phyloP scores from a whole-genome alignment of 2,888 invertebrate genomes.

The Agelastica alni region DNA sequence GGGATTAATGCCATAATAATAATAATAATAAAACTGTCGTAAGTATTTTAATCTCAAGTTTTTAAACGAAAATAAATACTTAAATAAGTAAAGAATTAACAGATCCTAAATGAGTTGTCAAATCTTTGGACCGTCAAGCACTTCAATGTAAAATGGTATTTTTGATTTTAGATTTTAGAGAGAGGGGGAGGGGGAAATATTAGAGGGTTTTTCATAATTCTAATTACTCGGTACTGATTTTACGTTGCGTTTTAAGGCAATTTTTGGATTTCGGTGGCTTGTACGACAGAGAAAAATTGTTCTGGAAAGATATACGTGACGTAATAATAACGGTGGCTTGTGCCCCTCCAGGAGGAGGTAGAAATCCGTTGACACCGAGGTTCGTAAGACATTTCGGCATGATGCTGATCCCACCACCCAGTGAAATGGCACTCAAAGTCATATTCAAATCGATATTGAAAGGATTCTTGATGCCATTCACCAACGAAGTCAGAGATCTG shows the following conservation, averaged over 20 bases:
- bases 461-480: conserved; percentile 81
- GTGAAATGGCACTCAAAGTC: conserved; percentile 72
- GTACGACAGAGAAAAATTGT: conserved; percentile 85
- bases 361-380: conserved; percentile 81
- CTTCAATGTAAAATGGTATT: no score
- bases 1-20: no score
- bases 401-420: conserved; percentile 81
- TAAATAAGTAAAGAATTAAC: no score
- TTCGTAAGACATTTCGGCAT: conserved; percentile 89
- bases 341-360: conserved; percentile 89
- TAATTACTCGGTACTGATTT: no score
- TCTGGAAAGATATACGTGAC: conserved; percentile 87
- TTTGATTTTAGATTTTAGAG: no score
- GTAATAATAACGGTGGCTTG: conserved; percentile 83
- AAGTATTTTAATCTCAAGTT: no score
- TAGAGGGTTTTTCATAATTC: no score
- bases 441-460: conserved; percentile 77
- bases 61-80: no score
- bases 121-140: no score
- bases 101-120: no score
- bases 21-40: no score
- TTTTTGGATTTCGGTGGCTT: conserved; percentile 78
- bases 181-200: no score
- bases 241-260: conserved; percentile 68
- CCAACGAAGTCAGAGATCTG: conserved; percentile 67